Evolutionary conservation across 2,888 invertebrate species (phyloP).

Genomic region (Epinotia bilunana): DNA sequence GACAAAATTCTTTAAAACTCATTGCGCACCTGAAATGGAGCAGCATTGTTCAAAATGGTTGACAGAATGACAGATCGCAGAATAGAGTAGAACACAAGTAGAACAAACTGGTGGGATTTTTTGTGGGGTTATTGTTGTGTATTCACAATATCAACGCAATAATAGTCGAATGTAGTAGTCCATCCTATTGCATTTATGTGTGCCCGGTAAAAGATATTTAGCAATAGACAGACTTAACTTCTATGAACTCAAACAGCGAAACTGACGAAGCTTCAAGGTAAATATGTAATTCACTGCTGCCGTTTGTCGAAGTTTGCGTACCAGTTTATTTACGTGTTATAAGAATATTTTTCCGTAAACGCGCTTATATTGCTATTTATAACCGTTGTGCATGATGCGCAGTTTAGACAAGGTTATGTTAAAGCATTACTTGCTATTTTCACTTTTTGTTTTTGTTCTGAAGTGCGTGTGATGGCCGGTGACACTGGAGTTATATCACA

Average conservation of each 20-base stretch:
- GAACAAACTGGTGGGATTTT: slow-evolving; percentile 63
- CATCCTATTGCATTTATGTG: slow-evolving; percentile 63
- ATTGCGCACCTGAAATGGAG: slow-evolving; percentile 46
- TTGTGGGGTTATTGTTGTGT: slow-evolving; percentile 65
- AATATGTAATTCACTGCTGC: slow-evolving; percentile 46
- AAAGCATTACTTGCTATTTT: slow-evolving; percentile 80
- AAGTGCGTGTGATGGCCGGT: slow-evolving; percentile 48
- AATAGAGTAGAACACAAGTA: slow-evolving; percentile 64
- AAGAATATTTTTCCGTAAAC: slow-evolving; percentile 37
- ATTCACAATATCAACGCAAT: slow-evolving; percentile 50
- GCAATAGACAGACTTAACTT: slow-evolving; percentile 71
- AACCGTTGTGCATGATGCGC: slow-evolving; percentile 54
- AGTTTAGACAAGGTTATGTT: slow-evolving; percentile 66
- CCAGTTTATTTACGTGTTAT: slow-evolving; percentile 26
- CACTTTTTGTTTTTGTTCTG: slow-evolving; percentile 70
- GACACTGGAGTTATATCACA: slow-evolving; percentile 47
- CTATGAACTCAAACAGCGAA: slow-evolving; percentile 84
- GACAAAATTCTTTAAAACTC: slow-evolving; percentile 11
- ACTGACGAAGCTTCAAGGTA: slow-evolving; percentile 85
- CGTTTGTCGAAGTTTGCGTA: slow-evolving; percentile 21
- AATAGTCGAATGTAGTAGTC: slow-evolving; percentile 60
- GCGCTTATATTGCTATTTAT: slow-evolving; percentile 39
- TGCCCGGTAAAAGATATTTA: slow-evolving; percentile 64
- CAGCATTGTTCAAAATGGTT: slow-evolving; percentile 68
- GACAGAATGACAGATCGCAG: slow-evolving; percentile 74